Base-by-base conservation (phyloP, 2,888 invertebrate species). In the Amblyjoppa fuscipennis region DNA sequence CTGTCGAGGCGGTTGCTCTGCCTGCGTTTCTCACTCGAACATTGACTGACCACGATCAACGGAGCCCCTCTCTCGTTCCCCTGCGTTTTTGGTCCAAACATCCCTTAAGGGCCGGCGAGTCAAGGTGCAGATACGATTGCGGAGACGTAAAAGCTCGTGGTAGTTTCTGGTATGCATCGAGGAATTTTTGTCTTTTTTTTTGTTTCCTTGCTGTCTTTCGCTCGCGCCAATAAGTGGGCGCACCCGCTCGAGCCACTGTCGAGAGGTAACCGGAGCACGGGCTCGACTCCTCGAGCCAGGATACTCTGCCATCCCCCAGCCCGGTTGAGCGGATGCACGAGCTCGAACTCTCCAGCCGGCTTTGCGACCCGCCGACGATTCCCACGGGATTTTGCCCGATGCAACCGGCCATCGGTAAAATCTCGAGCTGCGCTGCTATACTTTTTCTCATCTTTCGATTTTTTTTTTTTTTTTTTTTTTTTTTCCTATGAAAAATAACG, bases 81-180 rank as follows among this genome's bases (percentile, higher is more conserved):
- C 20, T 20, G 20, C 20, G 20, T 20, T 20, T 20, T 20, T 20
- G 20, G 20, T 20, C 20, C 20, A 20, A 20, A 20, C 20, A 20
- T 20, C 20, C 20, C 20, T 20, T 0, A 64, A 34, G 64, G 75
- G 64, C 75, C 59, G 81, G 70, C 71, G 56, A 74, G 70, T 80
- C 78, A 56, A 25, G 81, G 61, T 75, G 85, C 88, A 86, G 85
- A 88, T 87, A 82, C 79, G 64, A 75, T 78, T 20, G 25, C 9
- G 20, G 56, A 53, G 25, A 25, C 56, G 56, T 7, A 11, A 25
- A 11, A 25, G 11, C 59, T 25, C 59, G 45, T 16, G 45, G 13
- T 45, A 45, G 45, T 16, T 45, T 45, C 41, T 41, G 41, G 9
- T 41, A 2, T 41, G 41, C 41, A 41, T 9, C 41, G 9, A 41